These are phyloP conservation scores for Lasioglossum baleicum DNA, from an alignment of 1,140 invertebrate genomes.

Conservation along the genomic window DNA sequence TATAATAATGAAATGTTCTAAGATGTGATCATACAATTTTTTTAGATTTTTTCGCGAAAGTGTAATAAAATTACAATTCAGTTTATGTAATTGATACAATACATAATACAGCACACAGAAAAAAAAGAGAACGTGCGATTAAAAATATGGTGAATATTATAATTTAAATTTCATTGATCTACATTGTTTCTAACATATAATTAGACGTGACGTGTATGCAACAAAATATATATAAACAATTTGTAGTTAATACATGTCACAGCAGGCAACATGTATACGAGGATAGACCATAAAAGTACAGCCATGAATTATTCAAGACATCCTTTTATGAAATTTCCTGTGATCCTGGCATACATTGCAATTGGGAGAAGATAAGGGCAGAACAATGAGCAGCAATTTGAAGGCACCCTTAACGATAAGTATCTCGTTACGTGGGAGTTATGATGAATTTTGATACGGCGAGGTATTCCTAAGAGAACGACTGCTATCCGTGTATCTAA, in stretches of 20 bases:
- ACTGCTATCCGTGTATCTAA: slow-evolving; percentile 44
- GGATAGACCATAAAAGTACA: background rate
- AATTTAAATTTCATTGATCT: background rate
- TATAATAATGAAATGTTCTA: too few species aligned
- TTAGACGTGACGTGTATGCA: background rate
- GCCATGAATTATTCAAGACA: slow-evolving; percentile 67
- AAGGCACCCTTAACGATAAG: slow-evolving; percentile 67
- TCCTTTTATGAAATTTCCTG: slow-evolving; percentile 21
- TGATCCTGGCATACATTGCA: slow-evolving; percentile 32
- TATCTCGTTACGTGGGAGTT: slow-evolving; percentile 69
- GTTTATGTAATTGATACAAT: too few species aligned
- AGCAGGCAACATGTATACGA: background rate
- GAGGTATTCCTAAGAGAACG: slow-evolving; percentile 35
- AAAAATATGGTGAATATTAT: background rate
- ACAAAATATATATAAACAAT: background rate
- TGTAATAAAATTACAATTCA: too few species aligned
- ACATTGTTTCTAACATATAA: background rate
- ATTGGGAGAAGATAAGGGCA: slow-evolving; percentile 53
- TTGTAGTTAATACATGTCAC: background rate
- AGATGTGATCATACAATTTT: too few species aligned
- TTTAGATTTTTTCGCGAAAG: too few species aligned
- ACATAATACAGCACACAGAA: too few species aligned
- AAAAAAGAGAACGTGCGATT: too few species aligned
- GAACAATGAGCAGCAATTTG: slow-evolving; percentile 65
- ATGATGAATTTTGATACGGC: slow-evolving; percentile 66